A percentile compares a stretch with the other conserved stretches of the same genome.
These are phyloP conservation scores for Nymphicus hollandicus DNA, from an alignment of 2,113 vertebrate species.

Conservation along the genomic window DNA sequence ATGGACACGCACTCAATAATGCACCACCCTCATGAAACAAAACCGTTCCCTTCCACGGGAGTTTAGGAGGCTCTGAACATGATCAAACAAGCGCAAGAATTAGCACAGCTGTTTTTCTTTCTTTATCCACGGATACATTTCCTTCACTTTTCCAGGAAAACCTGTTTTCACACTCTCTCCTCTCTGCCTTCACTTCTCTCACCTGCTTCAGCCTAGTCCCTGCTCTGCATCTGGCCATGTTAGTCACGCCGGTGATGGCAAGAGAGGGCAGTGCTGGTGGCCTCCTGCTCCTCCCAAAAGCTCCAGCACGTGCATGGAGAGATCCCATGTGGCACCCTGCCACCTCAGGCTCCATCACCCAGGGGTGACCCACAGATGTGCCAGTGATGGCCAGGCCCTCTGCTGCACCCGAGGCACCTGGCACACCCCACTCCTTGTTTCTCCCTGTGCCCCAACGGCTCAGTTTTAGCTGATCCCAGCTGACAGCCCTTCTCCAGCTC, in stretches of 20 bases:
- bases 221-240: accelerated
- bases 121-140: background rate
- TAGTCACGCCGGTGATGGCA: background rate
- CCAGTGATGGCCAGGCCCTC: background rate
- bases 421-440: background rate
- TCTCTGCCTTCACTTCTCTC: background rate
- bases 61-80: constrained; percentile 4
- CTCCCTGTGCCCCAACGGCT: background rate
- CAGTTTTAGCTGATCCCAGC: background rate
- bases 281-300: background rate
- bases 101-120: background rate
- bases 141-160: background rate
- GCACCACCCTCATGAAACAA: constrained; percentile 43
- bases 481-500: background rate
- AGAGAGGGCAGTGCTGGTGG: background rate
- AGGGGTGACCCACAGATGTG: background rate
- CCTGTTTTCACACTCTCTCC: background rate
- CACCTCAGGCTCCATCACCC: background rate
- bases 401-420: accelerated
- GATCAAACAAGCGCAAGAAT: constrained; percentile 38
- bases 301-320: background rate
- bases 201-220: background rate
- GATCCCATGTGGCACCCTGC: background rate
- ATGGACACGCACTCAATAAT: background rate
- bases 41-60: background rate